Base-by-base conservation (phyloP, 1,140 invertebrate genomes). In the Camponotus vicinus region DNA sequence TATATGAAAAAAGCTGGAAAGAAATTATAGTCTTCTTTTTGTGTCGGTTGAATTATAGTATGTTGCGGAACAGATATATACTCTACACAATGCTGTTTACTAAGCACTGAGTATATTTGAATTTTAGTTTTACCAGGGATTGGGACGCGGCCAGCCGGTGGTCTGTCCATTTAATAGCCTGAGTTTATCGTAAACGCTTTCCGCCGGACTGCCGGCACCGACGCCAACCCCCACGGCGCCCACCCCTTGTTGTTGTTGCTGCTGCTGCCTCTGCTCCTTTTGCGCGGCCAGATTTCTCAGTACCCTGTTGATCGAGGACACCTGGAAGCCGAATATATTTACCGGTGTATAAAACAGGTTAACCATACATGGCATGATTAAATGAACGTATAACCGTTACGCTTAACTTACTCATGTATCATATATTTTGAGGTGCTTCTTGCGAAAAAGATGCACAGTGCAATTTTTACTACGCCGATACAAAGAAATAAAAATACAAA, bases 301-400 rank as follows among this genome's bases (percentile, higher is more conserved):
- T n/a, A 99, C 99, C 88, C 99, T 97, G 95, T 99, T 99, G 91
- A 99, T 99, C n/a, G 98, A 99, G 8, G 99, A 99, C 59, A 99
- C 98, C 98, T 99, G 95, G 21, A 95, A 95, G 59, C 18, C 57
- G 42, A 57, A 61, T 34, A 8, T 0, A 66, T 42, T 55, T 45
- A 15, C 15, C 21, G 42, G 27, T 49, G 18, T 61, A 15, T 42
- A 78, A 45, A 73, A 83, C 40, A 34, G 11, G 18, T 13, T 40
- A 42, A 55, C 37, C 8, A 5, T 66, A 27, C 7, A 8, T 6
- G 4, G 7, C n/a, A 3, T 37, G 55, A 27, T 52, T 34, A 32
- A 2, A 13, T 40, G 18, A 78, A 32, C 52, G 27, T 13, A 5
- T 1, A 27, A 9, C 32, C n/a, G n/a, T 37, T 15, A 8, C 18